Percentiles rank a stretch among this genome's conserved stretches.
phyloP scores from a whole-genome alignment of 2,888 invertebrate genomes.

The Dione vanillae region DNA sequence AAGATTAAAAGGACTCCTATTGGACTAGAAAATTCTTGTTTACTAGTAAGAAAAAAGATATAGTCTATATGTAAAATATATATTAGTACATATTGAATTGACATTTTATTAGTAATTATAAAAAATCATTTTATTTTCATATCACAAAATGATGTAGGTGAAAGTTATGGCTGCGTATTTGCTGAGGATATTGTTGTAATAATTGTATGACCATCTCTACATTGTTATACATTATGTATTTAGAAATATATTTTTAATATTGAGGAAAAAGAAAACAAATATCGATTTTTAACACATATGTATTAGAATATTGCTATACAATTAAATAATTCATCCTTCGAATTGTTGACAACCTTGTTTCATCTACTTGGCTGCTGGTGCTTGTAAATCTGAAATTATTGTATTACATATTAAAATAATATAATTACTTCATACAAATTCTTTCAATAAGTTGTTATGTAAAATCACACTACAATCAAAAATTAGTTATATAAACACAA shows the following conservation, averaged over 20 bases:
- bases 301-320: constrained; percentile 56
- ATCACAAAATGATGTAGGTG: too few species aligned
- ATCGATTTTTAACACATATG: constrained; percentile 44
- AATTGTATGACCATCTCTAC: too few species aligned
- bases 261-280: neutral
- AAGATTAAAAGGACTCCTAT: constrained; percentile 62
- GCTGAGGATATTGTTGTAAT: too few species aligned
- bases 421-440: neutral
- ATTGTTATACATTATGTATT: too few species aligned
- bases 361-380: constrained; percentile 58
- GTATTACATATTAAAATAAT: constrained; percentile 24
- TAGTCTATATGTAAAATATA: too few species aligned
- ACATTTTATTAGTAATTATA: too few species aligned
- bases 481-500: constrained; percentile 11
- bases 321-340: constrained; percentile 56
- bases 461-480: constrained; percentile 14
- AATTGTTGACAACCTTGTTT: constrained; percentile 34
- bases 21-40: neutral
- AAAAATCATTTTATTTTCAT: too few species aligned
- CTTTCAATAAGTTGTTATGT: neutral
- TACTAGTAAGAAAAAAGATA: too few species aligned
- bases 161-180: too few species aligned
- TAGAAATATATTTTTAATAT: neutral
- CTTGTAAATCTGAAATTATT: constrained; percentile 59
- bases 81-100: too few species aligned